Base-by-base conservation (phyloP, 2,797 vertebrate genomes). In the Leontopithecus rosalia region DNA sequence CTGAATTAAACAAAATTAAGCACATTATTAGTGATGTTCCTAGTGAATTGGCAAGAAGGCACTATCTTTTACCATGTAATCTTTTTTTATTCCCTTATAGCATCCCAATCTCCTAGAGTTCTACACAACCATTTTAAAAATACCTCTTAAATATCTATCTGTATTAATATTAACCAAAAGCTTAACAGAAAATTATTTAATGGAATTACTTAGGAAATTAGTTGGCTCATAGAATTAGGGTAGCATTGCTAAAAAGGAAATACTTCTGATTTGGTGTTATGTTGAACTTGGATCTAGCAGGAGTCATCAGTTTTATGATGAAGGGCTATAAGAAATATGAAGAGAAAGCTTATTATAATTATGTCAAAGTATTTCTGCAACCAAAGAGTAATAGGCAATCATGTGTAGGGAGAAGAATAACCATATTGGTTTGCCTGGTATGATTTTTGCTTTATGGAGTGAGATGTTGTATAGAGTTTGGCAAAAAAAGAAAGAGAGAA, bases 141-240 rank as follows among this genome's bases (percentile, higher is more conserved):
- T 36, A 57, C 87, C 26, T 94, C 19, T 70, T 75, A 94, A 67
- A 52, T 94, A 77, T 91, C 17, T 3, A 61, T 72, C 26, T 70
- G 5, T 67, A 85, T 95, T 88, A 84, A 55, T 64, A 77, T 67
- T 89, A 94, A 94, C 46, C 87, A 90, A 93, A 50, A 91, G 6
- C 90, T 82, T 95, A 67, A 70, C 24, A 96, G 52, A 95, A 92
- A 86, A 89, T 87, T 84, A 90, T 88, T 91, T 84, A 48, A 76
- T 87, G 19, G 33, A 91, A 88, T 97, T 87, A 81, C 52, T 97
- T 96, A 89, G 43, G 48, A 96, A 97, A 92, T 91, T 95, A 88
- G 14, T 88, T 96, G 86, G 6, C 73, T 94, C n/a, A 57, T 22
- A 73, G 6, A 83, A 90, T 80, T 83, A 96, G 22, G 39, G 15